Evolutionary conservation across 2,888 invertebrate species (phyloP), one percentile per base, ranked within the genome.

Genomic region (Plebejus melissa): DNA sequence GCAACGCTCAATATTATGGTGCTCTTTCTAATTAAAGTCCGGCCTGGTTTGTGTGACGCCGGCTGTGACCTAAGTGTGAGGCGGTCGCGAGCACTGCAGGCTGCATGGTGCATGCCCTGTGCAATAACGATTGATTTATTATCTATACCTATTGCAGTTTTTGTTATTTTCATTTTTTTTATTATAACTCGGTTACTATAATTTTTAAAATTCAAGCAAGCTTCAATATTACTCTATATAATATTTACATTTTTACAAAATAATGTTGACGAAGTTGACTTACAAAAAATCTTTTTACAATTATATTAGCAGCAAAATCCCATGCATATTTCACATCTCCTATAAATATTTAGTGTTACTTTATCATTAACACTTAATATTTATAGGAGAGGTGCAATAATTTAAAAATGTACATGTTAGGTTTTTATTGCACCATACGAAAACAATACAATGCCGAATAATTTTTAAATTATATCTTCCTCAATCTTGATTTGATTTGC

Each of bases 11-110:
- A 88, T 88, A 89, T 89, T 91, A 90, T 88, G 87, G 88, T 88
- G 84, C 90, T 91, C 88, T 90, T 92, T 92, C 91, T 93, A 92
- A 93, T 93, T 93, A 92, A 92, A 90, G 87, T 85, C 84, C 85
- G 85, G 84, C 84, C 86, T 83, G 79, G 77, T 79, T 81, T 81
- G 82, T 79, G 79, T 77, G 79, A 78, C 78, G 74, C 76, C 78
- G 74, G 50, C 50, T 60, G 13, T 76, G 83, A 69, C 71, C 16
- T 76, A 82, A 82, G 80, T 54, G 70, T 60, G 38, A 50, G 70
- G 77, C 79, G 79, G 46, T 50, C 38, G 57, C n/a, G 65, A 36
- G 65, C 50, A 46, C 16, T 54, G 32, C 22, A 60, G 4, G 16
- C 22, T 36, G 32, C 36, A 36, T 36, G 16, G 9, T 36, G 32